Conservation (phyloP, 2,113 vertebrate genomes). For the Xiphophorus maculatus region DNA sequence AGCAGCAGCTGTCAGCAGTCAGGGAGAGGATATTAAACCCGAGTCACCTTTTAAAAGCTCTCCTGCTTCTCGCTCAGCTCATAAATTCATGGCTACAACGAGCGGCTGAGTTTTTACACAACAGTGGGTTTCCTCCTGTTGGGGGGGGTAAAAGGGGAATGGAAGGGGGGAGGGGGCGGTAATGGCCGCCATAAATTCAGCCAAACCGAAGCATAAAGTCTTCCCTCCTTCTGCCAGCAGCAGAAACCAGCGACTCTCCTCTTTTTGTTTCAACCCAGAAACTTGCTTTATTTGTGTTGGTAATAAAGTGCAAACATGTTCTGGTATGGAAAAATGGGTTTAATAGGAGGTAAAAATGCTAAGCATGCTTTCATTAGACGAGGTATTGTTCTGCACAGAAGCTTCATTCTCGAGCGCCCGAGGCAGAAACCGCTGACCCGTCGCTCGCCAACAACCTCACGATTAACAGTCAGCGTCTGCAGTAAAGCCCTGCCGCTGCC, state of each 20-base stretch:
- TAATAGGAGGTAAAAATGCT: background rate
- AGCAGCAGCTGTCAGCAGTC: slow-evolving; percentile 28
- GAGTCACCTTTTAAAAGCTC: slow-evolving; percentile 57
- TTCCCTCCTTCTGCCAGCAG: background rate
- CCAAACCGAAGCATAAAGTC: background rate
- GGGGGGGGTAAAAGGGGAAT: background rate
- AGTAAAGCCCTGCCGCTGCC: slow-evolving; percentile 44
- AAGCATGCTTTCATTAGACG: background rate
- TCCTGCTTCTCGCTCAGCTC: slow-evolving; percentile 20
- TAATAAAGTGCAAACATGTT: slow-evolving; percentile 9
- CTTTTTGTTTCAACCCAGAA: background rate
- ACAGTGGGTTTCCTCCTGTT: slow-evolving; percentile 32
- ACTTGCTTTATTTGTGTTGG: slow-evolving; percentile 10
- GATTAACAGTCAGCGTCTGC: slow-evolving; percentile 41
- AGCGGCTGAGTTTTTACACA: slow-evolving; percentile 43
- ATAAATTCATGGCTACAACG: slow-evolving; percentile 47
- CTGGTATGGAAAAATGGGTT: background rate
- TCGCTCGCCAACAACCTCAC: slow-evolving; percentile 11
- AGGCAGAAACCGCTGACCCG: slow-evolving; percentile 42
- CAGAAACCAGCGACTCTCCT: slow-evolving; percentile 16
- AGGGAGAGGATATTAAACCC: slow-evolving; percentile 38
- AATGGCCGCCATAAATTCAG: slow-evolving; percentile 37
- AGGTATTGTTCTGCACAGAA: slow-evolving; percentile 16
- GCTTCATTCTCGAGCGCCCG: slow-evolving; percentile 32
- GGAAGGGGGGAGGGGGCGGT: background rate